Base-by-base conservation (phyloP, 2,888 invertebrate species). In the Ypsolopha scabrella region DNA sequence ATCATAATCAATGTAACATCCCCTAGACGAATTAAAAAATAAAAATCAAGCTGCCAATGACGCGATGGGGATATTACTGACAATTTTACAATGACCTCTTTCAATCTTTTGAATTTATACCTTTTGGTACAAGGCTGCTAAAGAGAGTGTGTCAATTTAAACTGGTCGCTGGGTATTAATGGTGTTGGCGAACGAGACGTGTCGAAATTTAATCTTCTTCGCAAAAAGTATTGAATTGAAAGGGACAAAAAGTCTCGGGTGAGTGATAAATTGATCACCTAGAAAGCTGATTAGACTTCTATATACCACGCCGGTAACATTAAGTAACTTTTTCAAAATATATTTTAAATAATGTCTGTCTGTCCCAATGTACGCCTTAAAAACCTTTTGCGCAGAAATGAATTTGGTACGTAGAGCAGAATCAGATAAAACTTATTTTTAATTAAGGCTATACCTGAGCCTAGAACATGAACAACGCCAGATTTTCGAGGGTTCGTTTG, bases 141-240 rank as follows among this genome's bases (percentile, higher is more conserved):
- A 13, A 48, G 54, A 45, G 48, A n/a, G 53, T n/a, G 61, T 76
- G 50, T 70, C 78, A 64, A 57, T n/a, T 11, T 43, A 61, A 61
- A 65, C 55, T 75, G 71, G 78, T 56, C 47, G 61, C 13, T 52
- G 53, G 68, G 72, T 79, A 83, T 85, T 83, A 83, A 85, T 85
- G 83, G 79, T 76, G 46, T 71, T 64, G 68, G 69, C 73, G 70
- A 75, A 66, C 70, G 75, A 72, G 76, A 72, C 75, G 74, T 62
- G 70, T 44, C 68, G 78, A 83, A 83, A 85, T 83, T 85, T 82
- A 85, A 85, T 85, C 85, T 85, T 70, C 68, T 69, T 61, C 68
- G 69, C 82, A 85, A 83, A 85, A 85, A 85, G 83, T 80, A 77
- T 78, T 78, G 78, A 81, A 83, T 79, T 71, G 80, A 72, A 61